Base-by-base conservation (phyloP, 2,113 vertebrate species). In the Lampris megalopsis region DNA sequence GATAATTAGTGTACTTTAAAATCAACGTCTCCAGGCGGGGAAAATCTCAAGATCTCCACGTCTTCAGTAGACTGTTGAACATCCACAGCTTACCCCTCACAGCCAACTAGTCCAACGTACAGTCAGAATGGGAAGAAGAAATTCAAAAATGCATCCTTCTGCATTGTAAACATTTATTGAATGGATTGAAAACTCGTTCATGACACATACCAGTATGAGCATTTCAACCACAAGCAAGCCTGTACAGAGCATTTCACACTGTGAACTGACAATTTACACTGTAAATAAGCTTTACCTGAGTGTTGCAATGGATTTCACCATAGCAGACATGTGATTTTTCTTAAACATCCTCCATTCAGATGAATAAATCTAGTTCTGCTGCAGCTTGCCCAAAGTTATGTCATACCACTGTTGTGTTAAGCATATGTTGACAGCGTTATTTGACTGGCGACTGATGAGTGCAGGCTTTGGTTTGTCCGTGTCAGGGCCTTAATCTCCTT, bases 401-500 rank as follows among this genome's bases (percentile, higher is more conserved):
- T 80, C 68, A 74, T 40, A 36, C 9, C 56, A 53, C 38, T 40
- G 7, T 53, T 9, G 42, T 63, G 41, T 57, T 66, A 68, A 62
- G 83, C 79, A 43, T 79, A 65, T 79, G 79, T 68, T 82, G 68
- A 61, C 77, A 59, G 57, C 77, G 67, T 76, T 24, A 73, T 86
- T 77, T 71, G 75, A 56, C 69, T 40, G 68, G 48, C 75, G 61
- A 76, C 37, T 77, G 80, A 77, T 42, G 50, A 76, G 65, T 69
- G 49, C 75, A 81, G 73, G 54, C 58, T 66, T 62, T 66, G 65
- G 76, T 77, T 79, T 48, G 67, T 69, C 64, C 81, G 68, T 41
- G 71, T 77, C 59, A 43, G 79, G 56, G 68, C 73, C 71, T 24
- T 92, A 92, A 93, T 90, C 92, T 90, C 77, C 84, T 92, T 91